Evolutionary conservation across 2,113 vertebrate genomes (phyloP), one percentile per base, ranked within the genome.

Genomic region (Crypturellus undulatus): DNA sequence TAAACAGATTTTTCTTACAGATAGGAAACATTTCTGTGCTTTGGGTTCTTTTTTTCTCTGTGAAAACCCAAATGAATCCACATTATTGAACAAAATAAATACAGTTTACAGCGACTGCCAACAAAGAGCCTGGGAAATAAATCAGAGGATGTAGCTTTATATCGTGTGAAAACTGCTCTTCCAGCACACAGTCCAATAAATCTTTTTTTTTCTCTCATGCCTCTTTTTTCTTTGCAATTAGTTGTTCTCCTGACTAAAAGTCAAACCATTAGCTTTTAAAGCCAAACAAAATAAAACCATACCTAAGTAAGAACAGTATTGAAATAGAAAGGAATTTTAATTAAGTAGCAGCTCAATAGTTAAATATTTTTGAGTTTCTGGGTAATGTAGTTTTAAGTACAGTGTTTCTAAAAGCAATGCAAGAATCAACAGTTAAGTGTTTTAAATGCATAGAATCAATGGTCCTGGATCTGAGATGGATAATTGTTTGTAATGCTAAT

Each of bases 31-130:
- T 12, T 32, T 30, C 14, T 73, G 25, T 84, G 87, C 42, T 69
- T 73, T 58, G 30, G 26, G 13, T 54, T 54, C 15, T 69, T 60
- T 60, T 89, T 89, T 85, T 68, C 73, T 20, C 36, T 77, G 20
- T 62, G 42, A 93, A 88, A 91, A 85, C 32, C 30, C 76, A n/a
- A 47, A 59, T 78, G 84, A 93, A 94, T 93, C 65, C 54, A 91
- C 90, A 92, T 88, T 89, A 93, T 84, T 91, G 78, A 92, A 84
- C 87, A 86, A 92, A 96, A 90, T 26, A 85, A 86, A 88, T 73
- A 24, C 24, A 54, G 54, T 93, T 93, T 88, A 73, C 15, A 43
- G 40, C 85, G 22, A 70, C 38, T 94, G 62, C 19, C 63, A 86
- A 75, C 91, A 86, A 96, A 90, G 81, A 87, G 43, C 65, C 87